A percentile compares a stretch with the other conserved stretches of the same genome.
phyloP scores from a whole-genome alignment of 2,888 invertebrate genomes.

The Diploptera punctata region DNA sequence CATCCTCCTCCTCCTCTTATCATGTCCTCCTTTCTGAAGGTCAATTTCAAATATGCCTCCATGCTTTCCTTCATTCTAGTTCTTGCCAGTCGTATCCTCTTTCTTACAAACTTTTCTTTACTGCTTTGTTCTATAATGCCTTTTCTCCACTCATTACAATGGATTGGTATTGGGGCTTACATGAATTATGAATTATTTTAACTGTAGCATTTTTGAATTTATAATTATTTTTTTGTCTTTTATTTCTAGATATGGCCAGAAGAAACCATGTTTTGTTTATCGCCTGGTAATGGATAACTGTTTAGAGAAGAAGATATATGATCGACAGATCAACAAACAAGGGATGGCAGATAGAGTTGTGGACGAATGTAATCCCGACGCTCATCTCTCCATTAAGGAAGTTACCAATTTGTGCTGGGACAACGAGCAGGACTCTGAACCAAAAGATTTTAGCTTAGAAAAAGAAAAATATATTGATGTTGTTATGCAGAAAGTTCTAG shows the following conservation, averaged over 20 bases:
- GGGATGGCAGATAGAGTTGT: constrained; percentile 98
- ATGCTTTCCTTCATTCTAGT: no score
- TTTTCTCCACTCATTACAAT: no score
- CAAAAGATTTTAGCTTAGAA: constrained; percentile 73
- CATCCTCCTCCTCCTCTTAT: no score
- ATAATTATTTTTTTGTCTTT: neutral
- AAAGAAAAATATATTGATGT: constrained; percentile 81
- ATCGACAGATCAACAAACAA: constrained; percentile 97
- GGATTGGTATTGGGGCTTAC: no score
- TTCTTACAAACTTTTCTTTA: no score
- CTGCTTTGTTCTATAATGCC: no score
- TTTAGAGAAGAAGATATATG: constrained; percentile 97
- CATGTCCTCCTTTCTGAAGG: no score
- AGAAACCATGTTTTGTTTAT: constrained; percentile 94
- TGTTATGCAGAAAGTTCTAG: constrained; percentile 74
- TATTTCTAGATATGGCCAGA: constrained; percentile 84
- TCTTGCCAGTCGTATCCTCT: no score
- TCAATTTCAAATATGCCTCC: no score
- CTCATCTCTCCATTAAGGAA: constrained; percentile 88
- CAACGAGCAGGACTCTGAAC: constrained; percentile 83
- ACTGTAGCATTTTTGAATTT: no score
- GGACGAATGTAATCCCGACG: constrained; percentile 97
- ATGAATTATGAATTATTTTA: no score
- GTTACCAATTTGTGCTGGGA: constrained; percentile 90
- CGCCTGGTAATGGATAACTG: constrained; percentile 97